Conservation (phyloP, 92 coral and sea anemone species). For the Umimayanthus chanpuru region DNA sequence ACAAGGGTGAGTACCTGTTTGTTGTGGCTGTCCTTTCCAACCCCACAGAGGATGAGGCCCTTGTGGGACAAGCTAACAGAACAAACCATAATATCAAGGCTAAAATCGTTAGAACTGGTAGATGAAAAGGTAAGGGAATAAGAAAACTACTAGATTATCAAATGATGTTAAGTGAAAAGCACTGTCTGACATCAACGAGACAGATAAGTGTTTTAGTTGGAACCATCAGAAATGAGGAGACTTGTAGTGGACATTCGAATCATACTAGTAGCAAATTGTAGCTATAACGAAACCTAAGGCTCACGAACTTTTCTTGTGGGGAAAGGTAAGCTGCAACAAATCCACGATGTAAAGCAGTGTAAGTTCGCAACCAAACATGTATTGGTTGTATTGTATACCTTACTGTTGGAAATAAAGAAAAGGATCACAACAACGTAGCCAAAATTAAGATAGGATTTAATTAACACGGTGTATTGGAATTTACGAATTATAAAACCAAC, state of each 20-base stretch:
- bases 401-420: no score
- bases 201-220: no score
- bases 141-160: background rate
- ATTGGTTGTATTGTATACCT: no score
- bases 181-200: background rate
- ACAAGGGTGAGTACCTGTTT: slow-evolving; percentile 70
- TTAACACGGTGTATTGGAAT: no score
- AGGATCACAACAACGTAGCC: no score
- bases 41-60: slow-evolving; percentile 92
- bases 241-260: background rate
- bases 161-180: background rate
- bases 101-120: background rate
- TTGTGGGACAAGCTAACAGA: slow-evolving; percentile 84
- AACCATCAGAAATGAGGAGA: background rate
- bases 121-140: background rate
- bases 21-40: slow-evolving; percentile 82
- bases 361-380: no score
- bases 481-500: no score
- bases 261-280: no score
- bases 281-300: background rate
- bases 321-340: background rate
- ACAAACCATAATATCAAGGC: background rate
- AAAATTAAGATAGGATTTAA: no score
- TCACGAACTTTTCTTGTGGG: background rate
- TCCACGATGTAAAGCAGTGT: background rate